Percentiles rank a stretch among this genome's conserved stretches.
Conservation (phyloP, 1,140 invertebrate genomes). For the Sycophaga agraensis region DNA sequence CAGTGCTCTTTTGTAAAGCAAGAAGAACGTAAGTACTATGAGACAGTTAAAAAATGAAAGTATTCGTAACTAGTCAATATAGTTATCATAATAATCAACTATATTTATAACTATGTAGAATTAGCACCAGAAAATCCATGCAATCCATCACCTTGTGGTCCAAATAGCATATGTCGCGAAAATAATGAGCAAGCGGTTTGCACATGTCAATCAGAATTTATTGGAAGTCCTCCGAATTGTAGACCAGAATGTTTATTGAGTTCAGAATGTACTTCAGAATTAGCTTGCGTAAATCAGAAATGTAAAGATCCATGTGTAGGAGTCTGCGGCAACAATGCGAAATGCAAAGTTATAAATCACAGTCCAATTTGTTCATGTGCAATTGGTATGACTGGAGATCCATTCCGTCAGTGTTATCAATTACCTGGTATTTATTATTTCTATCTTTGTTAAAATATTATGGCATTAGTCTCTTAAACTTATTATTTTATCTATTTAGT, state of each 20-base stretch:
- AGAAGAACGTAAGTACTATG: conserved; percentile 59
- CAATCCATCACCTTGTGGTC: conserved; percentile 69
- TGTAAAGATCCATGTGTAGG: conserved; percentile 61
- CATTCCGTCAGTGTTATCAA: conserved; percentile 58
- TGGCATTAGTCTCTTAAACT: conserved; percentile 9
- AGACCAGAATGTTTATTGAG: conserved; percentile 66
- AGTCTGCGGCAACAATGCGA: conserved; percentile 60
- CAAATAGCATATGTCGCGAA: conserved; percentile 67
- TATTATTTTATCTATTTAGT: conserved; percentile 13
- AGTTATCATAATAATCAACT: background rate
- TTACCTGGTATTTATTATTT: conserved; percentile 56
- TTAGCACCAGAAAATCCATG: conserved; percentile 57
- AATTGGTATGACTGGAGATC: conserved; percentile 57
- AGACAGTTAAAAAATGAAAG: too few species aligned
- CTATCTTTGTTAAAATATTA: too few species aligned
- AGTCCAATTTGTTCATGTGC: conserved; percentile 59
- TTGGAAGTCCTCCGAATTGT: conserved; percentile 68
- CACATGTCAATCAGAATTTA: conserved; percentile 64
- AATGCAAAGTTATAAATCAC: conserved; percentile 59
- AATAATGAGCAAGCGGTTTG: conserved; percentile 63
- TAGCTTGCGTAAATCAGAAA: conserved; percentile 55
- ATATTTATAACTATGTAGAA: background rate
- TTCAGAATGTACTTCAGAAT: conserved; percentile 58
- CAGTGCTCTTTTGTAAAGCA: conserved; percentile 58
- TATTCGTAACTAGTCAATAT: conserved; percentile 8